A percentile compares a stretch with the other conserved stretches of the same genome.
phyloP scores from a whole-genome alignment of 2,888 invertebrate genomes.

The Megamerina dolium region DNA sequence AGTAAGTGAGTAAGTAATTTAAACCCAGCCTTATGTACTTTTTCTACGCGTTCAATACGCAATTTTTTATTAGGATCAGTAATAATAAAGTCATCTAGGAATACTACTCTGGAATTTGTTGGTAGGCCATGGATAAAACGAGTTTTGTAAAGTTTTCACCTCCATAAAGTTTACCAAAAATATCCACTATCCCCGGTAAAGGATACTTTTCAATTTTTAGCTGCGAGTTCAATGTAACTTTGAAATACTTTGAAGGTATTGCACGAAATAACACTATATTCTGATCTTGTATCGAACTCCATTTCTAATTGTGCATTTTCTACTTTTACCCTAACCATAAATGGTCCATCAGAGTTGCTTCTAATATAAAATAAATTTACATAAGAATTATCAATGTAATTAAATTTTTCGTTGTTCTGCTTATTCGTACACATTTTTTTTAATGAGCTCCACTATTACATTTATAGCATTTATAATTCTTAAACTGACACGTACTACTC shows the following conservation, averaged over 20 bases:
- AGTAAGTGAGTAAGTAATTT: too few species aligned
- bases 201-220: slow-evolving; percentile 28
- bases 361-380: neutral
- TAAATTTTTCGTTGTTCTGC: neutral
- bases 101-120: slow-evolving; percentile 30
- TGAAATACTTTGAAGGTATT: neutral
- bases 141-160: slow-evolving; percentile 17
- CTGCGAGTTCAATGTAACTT: too few species aligned
- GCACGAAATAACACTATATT: too few species aligned
- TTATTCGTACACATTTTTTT: slow-evolving; percentile 6
- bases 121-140: slow-evolving; percentile 28
- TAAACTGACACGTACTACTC: too few species aligned
- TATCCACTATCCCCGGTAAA: slow-evolving; percentile 29
- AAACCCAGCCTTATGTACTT: slow-evolving; percentile 8
- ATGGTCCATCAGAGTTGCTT: neutral
- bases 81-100: slow-evolving; percentile 31
- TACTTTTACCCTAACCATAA: slow-evolving; percentile 2
- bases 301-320: neutral
- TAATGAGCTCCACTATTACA: slow-evolving; percentile 11
- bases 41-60: slow-evolving; percentile 6
- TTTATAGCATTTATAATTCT: slow-evolving; percentile 7
- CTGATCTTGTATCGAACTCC: too few species aligned
- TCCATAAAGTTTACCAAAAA: slow-evolving; percentile 21
- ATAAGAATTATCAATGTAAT: neutral
- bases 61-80: slow-evolving; percentile 10